Evolutionary conservation across 2,113 vertebrate genomes (phyloP), one percentile per base, ranked within the genome.

Genomic region (Bagarius yarrelli): DNA sequence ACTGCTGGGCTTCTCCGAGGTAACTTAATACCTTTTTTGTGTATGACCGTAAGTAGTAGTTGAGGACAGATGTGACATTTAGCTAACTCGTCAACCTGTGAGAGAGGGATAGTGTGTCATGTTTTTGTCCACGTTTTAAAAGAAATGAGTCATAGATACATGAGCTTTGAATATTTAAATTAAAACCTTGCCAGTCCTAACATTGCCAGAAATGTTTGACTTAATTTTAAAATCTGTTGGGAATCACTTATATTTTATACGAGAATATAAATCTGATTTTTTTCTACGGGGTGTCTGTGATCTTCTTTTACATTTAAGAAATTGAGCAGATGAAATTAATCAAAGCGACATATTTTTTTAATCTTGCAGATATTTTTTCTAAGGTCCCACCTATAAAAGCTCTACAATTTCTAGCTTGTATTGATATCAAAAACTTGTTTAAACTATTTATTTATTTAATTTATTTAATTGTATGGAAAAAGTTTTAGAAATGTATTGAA

Each of bases 11-110:
- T 72, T 81, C 84, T 70, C 84, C 50, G 81, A 74, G 44, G 87
- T 84, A 92, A 94, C 86, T 82, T 4, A 87, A 93, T 81, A 71
- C 83, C 40, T 86, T 90, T 90, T 92, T 93, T 92, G 90, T 91
- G 86, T 80, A 83, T 83, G 9, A 21, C 71, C 59, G 79, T 91
- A 92, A 93, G 92, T 92, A 91, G 90, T 84, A 80, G 87, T 80
- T 84, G 92, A 81, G 89, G 91, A 94, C 86, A 91, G 92, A 90
- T 89, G 60, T 92, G 92, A 90, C 89, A 90, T 91, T 90, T 89
- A 88, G 83, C 86, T 88, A 84, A 81, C 87, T 82, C 79, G 83
- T 89, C 85, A 88, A 79, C 80, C 83, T 44, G 40, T 80, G 75
- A 80, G 47, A 57, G 83, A 80, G 81, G 73, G 77, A 25, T 50